Evolutionary conservation across 2,888 invertebrate species (phyloP), one percentile per base, ranked within the genome.

Genomic region (Drosophila neotestacea): DNA sequence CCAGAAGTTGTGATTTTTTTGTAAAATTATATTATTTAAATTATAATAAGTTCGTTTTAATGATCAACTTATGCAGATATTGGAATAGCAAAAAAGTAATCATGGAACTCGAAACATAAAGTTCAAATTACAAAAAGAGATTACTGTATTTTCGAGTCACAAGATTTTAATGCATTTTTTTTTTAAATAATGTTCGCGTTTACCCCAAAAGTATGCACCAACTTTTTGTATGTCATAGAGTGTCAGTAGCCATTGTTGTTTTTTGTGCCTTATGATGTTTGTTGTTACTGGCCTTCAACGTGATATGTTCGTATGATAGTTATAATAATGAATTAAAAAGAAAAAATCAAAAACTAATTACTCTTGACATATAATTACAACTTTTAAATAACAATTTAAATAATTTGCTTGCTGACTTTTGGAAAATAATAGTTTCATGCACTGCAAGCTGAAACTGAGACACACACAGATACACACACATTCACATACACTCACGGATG

Each of bases 381-480:
- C 64, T 85, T 88, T 88, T 76, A 76, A 79, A 82, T 58, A 89
- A 84, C 89, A 84, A 84, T 84, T 88, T 89, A 79, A 62, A 79
- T 89, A 84, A 89, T 89, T 88, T 73, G 77, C 87, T 73, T 69
- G 89, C 88, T 76, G 83, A 83, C 84, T 88, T 77, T 73, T 77
- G 41, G 55, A 70, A 70, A 69, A 88, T 86, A 77, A 83, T 88
- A 84, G 78, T 85, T 70, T 50, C 59, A 70, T 70, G 71, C 47
- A 52, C 59, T 64, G 59, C 44, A 63, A 63, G 60, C 63, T 48
- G 39, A 67, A 47, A 63, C 74, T 63, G 64, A 76, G 71, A 58
- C 60, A 68, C 38, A 56, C 38, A 54, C 9, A 44, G n/a, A 75
- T 11, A 50, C 13, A 38, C 13, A 13, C 13, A 44, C 36, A 39